These are phyloP conservation scores for Capitulum mitella DNA, from an alignment of 2,888 invertebrate genomes.

Conservation along the genomic window DNA sequence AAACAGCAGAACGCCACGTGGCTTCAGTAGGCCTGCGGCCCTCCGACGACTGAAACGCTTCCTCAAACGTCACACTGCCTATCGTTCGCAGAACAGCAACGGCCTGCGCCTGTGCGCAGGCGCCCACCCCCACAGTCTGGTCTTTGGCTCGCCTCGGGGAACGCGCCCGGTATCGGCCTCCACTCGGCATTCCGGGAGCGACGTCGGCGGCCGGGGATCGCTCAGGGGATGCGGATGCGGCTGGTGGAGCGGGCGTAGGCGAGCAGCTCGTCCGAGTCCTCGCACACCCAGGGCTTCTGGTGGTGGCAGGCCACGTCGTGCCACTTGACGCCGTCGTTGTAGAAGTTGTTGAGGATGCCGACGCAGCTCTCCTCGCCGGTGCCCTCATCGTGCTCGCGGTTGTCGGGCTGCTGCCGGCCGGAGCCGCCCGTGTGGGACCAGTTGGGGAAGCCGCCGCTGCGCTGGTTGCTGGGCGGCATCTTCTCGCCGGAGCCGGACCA, in stretches of 20 bases:
- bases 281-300: conserved; percentile 84
- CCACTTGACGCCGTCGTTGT: conserved; percentile 89
- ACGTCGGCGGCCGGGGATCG: too few species aligned
- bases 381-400: conserved; percentile 38
- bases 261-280: conserved; percentile 79
- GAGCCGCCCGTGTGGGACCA: conserved; percentile 36
- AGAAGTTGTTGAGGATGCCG: conserved; percentile 81
- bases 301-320: conserved; percentile 90
- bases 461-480: conserved; percentile 74
- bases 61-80: too few species aligned
- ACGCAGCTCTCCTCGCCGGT: conserved; percentile 78
- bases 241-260: conserved; percentile 66
- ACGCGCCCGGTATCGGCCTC: too few species aligned
- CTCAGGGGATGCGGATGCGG: conserved; percentile 33
- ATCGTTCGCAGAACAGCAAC: too few species aligned
- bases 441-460: conserved; percentile 28
- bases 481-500: conserved; percentile 89
- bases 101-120: too few species aligned
- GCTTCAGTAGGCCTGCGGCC: too few species aligned
- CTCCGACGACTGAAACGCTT: too few species aligned
- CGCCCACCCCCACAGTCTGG: too few species aligned
- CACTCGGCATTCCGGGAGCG: too few species aligned
- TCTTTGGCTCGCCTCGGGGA: too few species aligned
- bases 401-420: conserved; percentile 36
- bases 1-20: too few species aligned